Percentiles rank a stretch among this genome's conserved stretches.
Evolutionary conservation across 1,140 invertebrate genomes (phyloP).

Genomic region (Zaprionus nigranus): DNA sequence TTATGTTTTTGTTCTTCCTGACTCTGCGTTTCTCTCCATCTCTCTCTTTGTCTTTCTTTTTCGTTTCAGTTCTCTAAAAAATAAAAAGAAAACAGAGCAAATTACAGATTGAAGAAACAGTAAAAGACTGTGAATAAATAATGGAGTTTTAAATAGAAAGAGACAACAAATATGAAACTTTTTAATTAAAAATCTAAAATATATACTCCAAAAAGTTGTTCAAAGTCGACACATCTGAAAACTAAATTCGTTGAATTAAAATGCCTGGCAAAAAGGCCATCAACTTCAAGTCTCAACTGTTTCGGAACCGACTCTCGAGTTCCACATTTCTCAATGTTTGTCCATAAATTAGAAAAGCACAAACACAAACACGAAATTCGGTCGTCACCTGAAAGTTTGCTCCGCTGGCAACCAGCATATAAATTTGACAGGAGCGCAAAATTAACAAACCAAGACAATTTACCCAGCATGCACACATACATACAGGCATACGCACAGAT

Average conservation of each 20-base stretch:
- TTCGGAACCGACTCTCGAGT: neutral
- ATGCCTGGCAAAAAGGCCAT: slow-evolving; percentile 1
- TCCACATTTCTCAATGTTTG: slow-evolving; percentile 56
- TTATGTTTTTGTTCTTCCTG: neutral
- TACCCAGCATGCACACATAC: slow-evolving; percentile 41
- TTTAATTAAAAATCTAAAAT: neutral
- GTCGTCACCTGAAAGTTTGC: slow-evolving; percentile 61
- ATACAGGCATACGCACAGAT: neutral
- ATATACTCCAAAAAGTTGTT: neutral
- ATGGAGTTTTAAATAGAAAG: neutral
- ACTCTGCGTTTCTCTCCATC: neutral
- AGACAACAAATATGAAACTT: neutral
- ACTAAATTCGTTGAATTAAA: slow-evolving; percentile 23
- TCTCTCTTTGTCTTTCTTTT: neutral
- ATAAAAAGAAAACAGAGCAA: neutral
- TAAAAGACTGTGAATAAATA: neutral
- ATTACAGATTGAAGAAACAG: neutral
- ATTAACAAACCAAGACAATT: slow-evolving; percentile 80
- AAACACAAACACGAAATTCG: slow-evolving; percentile 44
- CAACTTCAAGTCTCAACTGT: slow-evolving; percentile 28
- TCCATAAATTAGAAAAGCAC: slow-evolving; percentile 73
- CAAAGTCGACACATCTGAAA: neutral
- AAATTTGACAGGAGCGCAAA: slow-evolving; percentile 76
- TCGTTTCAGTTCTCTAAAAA: neutral
- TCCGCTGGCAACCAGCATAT: slow-evolving; percentile 71